phyloP scores from a whole-genome alignment of 2,797 vertebrate genomes.

The Aulostomus chinensis region DNA sequence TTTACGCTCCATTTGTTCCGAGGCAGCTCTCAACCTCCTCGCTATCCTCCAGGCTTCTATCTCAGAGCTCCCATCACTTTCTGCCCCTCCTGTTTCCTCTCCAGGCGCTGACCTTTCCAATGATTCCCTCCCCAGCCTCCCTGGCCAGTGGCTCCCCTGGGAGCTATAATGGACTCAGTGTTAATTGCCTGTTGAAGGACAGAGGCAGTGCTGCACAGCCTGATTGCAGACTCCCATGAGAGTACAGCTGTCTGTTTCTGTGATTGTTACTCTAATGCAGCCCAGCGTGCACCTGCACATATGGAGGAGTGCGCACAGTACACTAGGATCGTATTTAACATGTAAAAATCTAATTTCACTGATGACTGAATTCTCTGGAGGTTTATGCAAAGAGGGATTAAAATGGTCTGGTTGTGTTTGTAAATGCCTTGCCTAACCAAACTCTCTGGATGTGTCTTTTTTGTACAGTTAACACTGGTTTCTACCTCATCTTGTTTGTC shows the following conservation, averaged over 20 bases:
- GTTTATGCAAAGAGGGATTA: not conserved
- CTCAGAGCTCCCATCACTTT: slow-evolving; percentile 50
- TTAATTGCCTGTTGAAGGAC: slow-evolving; percentile 92
- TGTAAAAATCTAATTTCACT: slow-evolving; percentile 3
- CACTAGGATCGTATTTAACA: slow-evolving; percentile 8
- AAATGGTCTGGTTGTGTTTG: not conserved
- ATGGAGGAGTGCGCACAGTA: slow-evolving; percentile 9
- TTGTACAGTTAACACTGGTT: too few relatives aligned
- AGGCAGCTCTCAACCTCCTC: slow-evolving; percentile 75
- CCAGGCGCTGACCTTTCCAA: slow-evolving; percentile 86
- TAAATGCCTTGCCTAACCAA: not conserved
- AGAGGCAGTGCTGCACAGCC: slow-evolving; percentile 83
- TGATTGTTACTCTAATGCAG: slow-evolving; percentile 81
- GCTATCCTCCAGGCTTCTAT: slow-evolving; percentile 66
- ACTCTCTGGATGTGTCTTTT: not conserved
- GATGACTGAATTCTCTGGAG: not conserved
- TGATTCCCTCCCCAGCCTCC: slow-evolving; percentile 78
- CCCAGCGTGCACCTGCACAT: slow-evolving; percentile 38
- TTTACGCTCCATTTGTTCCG: slow-evolving; percentile 87
- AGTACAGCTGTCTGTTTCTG: slow-evolving; percentile 84
- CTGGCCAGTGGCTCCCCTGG: slow-evolving; percentile 75
- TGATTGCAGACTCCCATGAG: slow-evolving; percentile 85
- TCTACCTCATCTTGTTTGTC: too few relatives aligned
- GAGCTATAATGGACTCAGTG: slow-evolving; percentile 86
- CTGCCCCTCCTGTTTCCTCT: slow-evolving; percentile 76